Percentiles rank a stretch among this genome's conserved stretches.
Conservation (phyloP, 2,797 vertebrate species). For the Hypotaenidia okinawae region DNA sequence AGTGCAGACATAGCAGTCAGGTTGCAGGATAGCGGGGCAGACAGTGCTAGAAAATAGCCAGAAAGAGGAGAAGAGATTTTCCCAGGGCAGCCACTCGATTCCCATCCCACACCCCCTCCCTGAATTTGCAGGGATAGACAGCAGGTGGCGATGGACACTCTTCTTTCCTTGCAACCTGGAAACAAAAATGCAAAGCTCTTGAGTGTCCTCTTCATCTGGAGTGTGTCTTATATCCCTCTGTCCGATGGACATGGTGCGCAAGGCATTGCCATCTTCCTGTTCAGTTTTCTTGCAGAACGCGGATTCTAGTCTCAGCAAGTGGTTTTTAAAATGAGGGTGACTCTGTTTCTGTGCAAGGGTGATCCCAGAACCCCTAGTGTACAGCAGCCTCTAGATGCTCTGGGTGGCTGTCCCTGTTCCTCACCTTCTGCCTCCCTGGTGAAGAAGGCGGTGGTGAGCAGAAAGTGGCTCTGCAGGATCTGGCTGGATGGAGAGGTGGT, state of each 20-base stretch:
- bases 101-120: not conserved
- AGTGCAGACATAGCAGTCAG: not conserved
- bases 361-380: fast-evolving
- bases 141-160: not conserved
- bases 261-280: fast-evolving
- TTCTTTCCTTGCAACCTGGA: not conserved
- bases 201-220: not conserved
- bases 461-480: not conserved
- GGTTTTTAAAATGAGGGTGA: too few species aligned
- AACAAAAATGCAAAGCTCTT: not conserved
- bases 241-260: fast-evolving
- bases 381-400: not conserved
- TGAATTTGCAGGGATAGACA: not conserved
- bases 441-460: not conserved
- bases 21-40: not conserved
- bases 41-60: not conserved
- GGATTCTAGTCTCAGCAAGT: fast-evolving
- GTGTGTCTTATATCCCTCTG: not conserved
- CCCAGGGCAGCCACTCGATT: not conserved
- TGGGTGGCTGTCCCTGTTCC: not conserved
- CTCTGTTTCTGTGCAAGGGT: not conserved
- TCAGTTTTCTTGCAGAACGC: not conserved
- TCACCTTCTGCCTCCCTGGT: not conserved
- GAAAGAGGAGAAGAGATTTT: not conserved
- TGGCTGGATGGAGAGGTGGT: not conserved